These are phyloP conservation scores for Hyles vespertilio DNA, from an alignment of 1,140 invertebrate species.

Conservation along the genomic window DNA sequence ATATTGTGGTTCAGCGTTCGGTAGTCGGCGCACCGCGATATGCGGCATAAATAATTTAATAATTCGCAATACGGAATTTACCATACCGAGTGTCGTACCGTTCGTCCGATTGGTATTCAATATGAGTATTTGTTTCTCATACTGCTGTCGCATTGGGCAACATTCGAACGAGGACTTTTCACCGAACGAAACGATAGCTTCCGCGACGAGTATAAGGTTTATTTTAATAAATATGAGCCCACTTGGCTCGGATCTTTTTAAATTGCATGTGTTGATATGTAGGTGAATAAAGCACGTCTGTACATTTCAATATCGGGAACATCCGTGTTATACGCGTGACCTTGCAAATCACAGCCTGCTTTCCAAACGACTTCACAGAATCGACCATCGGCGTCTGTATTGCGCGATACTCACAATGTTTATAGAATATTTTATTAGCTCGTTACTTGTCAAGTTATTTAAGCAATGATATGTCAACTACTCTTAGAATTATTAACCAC, in stretches of 20 bases:
- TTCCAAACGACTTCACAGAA: constrained; percentile 74
- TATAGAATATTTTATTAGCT: constrained; percentile 72
- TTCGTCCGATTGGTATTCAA: constrained; percentile 71
- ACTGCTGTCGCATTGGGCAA: constrained; percentile 70
- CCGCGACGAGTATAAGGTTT: constrained; percentile 43
- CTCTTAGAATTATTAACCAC: constrained; percentile 38
- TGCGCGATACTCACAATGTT: constrained; percentile 59
- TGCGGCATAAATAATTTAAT: constrained; percentile 76
- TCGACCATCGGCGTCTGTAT: constrained; percentile 63
- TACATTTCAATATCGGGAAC: constrained; percentile 75
- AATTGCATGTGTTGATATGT: constrained; percentile 71
- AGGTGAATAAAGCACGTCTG: constrained; percentile 74
- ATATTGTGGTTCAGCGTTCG: constrained; percentile 73
- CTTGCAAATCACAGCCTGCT: constrained; percentile 75
- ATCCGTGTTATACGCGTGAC: constrained; percentile 75
- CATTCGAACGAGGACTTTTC: constrained; percentile 47
- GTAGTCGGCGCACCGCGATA: constrained; percentile 58
- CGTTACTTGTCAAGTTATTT: constrained; percentile 63
- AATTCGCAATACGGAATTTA: constrained; percentile 75
- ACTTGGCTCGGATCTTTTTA: constrained; percentile 63
- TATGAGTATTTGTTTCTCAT: constrained; percentile 75
- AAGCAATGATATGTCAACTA: constrained; percentile 50
- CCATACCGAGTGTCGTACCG: constrained; percentile 69
- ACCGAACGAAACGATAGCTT: constrained; percentile 52
- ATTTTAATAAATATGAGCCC: constrained; percentile 27